These are phyloP conservation scores for Oasisia sp. DNA, from an alignment of 2,888 invertebrate species.

Conservation along the genomic window DNA sequence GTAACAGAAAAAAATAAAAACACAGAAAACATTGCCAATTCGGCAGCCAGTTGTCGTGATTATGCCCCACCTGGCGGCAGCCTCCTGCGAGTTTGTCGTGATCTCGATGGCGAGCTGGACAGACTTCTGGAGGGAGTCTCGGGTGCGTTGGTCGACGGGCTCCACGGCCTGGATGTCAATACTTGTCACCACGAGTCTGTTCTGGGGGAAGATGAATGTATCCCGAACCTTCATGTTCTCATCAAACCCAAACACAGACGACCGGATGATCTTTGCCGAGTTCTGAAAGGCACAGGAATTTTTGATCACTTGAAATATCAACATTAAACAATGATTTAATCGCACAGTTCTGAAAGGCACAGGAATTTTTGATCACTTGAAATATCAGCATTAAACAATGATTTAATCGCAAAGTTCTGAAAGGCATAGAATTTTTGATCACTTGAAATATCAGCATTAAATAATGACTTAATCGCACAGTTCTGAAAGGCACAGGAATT, in stretches of 20 bases:
- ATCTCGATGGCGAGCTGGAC: conserved; percentile 70
- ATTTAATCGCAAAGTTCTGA: no score
- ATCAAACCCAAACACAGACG: conserved; percentile 68
- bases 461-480: no score
- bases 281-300: conserved; percentile 53
- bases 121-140: conserved; percentile 68
- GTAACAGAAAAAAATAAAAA: no score
- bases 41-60: neutral
- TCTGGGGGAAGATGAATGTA: conserved; percentile 66
- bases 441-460: no score
- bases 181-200: conserved; percentile 67
- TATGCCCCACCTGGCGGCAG: conserved; percentile 64
- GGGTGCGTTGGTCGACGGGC: conserved; percentile 69
- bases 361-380: no score
- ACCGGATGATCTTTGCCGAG: conserved; percentile 68
- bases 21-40: no score
- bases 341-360: no score
- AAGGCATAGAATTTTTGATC: no score
- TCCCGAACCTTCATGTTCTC: conserved; percentile 66
- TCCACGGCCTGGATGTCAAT: conserved; percentile 69
- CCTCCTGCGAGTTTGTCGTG: conserved; percentile 70
- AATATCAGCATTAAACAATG: no score
- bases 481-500: conserved; percentile 53
- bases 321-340: no score
- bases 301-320: no score